A percentile compares a stretch with the other conserved stretches of the same genome.
These are phyloP conservation scores for Parnassius smintheus DNA, from an alignment of 2,888 invertebrate species.

Conservation along the genomic window DNA sequence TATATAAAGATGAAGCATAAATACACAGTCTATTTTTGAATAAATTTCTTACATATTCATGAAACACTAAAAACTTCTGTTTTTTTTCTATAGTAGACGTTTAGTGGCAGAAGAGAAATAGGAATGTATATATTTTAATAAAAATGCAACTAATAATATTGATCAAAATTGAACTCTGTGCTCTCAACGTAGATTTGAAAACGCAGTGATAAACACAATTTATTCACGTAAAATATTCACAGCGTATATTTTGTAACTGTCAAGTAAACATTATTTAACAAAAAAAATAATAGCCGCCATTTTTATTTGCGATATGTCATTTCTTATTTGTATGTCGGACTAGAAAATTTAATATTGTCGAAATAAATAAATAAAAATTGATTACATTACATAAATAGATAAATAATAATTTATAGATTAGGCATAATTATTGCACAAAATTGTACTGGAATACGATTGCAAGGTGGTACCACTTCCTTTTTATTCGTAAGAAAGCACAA, in stretches of 20 bases:
- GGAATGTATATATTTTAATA: too few relatives aligned
- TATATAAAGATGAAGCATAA: too few relatives aligned
- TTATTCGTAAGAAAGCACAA: not conserved
- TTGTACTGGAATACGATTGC: conserved; percentile 1
- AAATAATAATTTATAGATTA: not conserved
- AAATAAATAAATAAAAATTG: conserved; percentile 5
- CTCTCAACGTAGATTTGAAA: too few relatives aligned
- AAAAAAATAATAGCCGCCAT: not conserved
- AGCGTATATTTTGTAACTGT: not conserved
- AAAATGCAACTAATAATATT: too few relatives aligned
- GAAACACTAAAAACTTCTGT: too few relatives aligned
- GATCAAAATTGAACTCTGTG: too few relatives aligned
- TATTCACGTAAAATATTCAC: too few relatives aligned
- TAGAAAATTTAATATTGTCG: not conserved
- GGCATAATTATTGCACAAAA: conserved; percentile 9
- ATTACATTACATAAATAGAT: not conserved
- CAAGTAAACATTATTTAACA: not conserved
- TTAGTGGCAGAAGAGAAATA: too few relatives aligned
- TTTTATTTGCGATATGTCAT: not conserved
- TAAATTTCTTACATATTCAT: too few relatives aligned
- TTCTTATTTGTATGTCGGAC: not conserved
- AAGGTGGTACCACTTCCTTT: not conserved
- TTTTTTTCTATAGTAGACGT: too few relatives aligned
- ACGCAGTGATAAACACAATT: too few relatives aligned
- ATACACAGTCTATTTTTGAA: too few relatives aligned